phyloP scores from a whole-genome alignment of 2,888 invertebrate species.

The Hylaea fasciaria region DNA sequence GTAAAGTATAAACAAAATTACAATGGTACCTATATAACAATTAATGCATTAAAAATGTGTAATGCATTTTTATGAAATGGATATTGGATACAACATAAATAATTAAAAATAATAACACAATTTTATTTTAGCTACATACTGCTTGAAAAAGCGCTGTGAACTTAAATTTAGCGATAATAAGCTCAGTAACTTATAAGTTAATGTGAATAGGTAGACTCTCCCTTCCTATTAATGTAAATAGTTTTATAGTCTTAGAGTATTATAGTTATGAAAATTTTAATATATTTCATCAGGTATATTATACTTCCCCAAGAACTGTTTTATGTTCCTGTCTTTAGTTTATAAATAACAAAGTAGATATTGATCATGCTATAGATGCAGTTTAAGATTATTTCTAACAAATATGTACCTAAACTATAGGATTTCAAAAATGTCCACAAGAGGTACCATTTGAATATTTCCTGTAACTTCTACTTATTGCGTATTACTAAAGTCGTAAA shows the following conservation, averaged over 20 bases:
- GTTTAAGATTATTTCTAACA: conserved; percentile 54
- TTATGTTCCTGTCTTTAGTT: conserved; percentile 83
- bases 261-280: conserved; percentile 73
- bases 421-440: conserved; percentile 67
- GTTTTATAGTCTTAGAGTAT: conserved; percentile 65
- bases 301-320: conserved; percentile 80
- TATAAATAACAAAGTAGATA: conserved; percentile 76
- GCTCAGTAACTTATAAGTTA: conserved; percentile 67
- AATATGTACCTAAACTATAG: conserved; percentile 59
- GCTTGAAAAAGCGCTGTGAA: conserved; percentile 77
- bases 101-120: conserved; percentile 32
- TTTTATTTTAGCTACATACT: conserved; percentile 47
- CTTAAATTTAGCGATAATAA: conserved; percentile 61
- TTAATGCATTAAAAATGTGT: conserved; percentile 29
- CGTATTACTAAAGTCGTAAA: conserved; percentile 70
- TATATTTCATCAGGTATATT: conserved; percentile 76
- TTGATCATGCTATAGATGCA: conserved; percentile 61
- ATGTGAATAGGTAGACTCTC: conserved; percentile 75
- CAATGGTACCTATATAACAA: background rate
- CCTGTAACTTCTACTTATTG: conserved; percentile 70
- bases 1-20: no score
- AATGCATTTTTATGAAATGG: conserved; percentile 56
- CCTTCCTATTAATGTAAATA: conserved; percentile 77
- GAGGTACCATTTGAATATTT: conserved; percentile 69
- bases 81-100: conserved; percentile 50